phyloP scores from a whole-genome alignment of 2,888 invertebrate genomes.

The Odontocerum albicorne region DNA sequence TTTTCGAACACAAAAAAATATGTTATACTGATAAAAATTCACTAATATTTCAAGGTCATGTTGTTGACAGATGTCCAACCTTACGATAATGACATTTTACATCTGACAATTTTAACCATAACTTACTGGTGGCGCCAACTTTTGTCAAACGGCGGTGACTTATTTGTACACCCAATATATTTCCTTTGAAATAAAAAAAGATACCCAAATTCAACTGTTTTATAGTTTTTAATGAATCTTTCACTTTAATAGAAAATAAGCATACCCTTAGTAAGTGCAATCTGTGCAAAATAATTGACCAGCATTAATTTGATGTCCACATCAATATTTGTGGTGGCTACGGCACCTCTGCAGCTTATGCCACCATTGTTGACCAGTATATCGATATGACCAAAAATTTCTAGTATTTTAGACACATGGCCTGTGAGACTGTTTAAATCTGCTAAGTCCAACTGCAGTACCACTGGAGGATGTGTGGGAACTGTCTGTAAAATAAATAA shows the following conservation, averaged over 20 bases:
- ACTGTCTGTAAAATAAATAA: constrained; percentile 49
- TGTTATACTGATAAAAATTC: no score
- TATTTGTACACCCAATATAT: no score
- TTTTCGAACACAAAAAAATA: no score
- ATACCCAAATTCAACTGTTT: not conserved
- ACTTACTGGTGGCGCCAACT: no score
- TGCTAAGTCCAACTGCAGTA: constrained; percentile 74
- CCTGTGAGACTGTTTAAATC: constrained; percentile 65
- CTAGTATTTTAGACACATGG: constrained; percentile 66
- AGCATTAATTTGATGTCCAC: constrained; percentile 88
- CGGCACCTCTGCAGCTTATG: constrained; percentile 76
- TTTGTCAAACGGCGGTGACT: no score
- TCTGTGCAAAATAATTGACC: constrained; percentile 93
- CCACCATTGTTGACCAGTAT: constrained; percentile 94
- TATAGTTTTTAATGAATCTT: constrained; percentile 7
- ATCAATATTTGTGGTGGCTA: constrained; percentile 72
- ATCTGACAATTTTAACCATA: no score
- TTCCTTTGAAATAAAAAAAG: no score
- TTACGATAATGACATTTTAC: no score
- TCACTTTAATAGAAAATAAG: no score
- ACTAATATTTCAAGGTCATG: no score
- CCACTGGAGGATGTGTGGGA: constrained; percentile 69
- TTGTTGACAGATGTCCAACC: no score
- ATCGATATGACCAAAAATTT: constrained; percentile 77
- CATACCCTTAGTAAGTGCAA: constrained; percentile 87